Evolutionary conservation across 2,113 vertebrate species (phyloP).

Genomic region (Scopus umbretta): DNA sequence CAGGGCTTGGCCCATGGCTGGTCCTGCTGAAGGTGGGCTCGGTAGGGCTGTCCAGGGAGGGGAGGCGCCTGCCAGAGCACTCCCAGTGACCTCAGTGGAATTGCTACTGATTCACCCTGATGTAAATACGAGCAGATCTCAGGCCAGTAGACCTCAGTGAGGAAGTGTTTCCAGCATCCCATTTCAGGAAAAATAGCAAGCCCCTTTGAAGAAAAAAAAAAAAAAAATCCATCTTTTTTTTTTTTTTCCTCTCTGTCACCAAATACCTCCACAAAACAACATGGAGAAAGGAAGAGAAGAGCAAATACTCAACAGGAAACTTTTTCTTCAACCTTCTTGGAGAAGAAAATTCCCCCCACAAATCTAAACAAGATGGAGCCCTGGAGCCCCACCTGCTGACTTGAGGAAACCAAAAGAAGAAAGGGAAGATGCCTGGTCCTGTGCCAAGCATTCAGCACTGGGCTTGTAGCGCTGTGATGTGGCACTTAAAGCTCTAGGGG

Average conservation of each 20-base stretch:
- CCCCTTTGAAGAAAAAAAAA: neutral
- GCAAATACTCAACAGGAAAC: neutral
- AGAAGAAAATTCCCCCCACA: neutral
- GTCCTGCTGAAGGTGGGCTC: neutral
- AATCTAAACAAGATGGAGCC: constrained; percentile 27
- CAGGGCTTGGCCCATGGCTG: rapidly evolving
- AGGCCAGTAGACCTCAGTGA: neutral
- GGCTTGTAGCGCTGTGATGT: constrained; percentile 65
- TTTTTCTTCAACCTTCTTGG: neutral
- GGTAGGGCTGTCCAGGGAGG: rapidly evolving
- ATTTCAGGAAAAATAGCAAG: neutral
- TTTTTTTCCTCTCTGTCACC: neutral
- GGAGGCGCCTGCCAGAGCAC: neutral
- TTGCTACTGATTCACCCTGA: neutral
- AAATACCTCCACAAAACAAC: neutral
- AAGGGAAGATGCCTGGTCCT: constrained; percentile 42
- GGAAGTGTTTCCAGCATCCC: neutral
- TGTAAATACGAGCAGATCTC: neutral
- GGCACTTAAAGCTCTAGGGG: constrained; percentile 70
- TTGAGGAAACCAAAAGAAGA: constrained; percentile 34
- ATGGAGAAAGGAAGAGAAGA: neutral
- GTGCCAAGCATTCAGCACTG: constrained; percentile 35
- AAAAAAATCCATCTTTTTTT: rapidly evolving
- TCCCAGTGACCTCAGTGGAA: neutral
- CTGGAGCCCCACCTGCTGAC: constrained; percentile 48